Base-by-base conservation (phyloP, 2,888 invertebrate species). In the Rosalia funebris region DNA sequence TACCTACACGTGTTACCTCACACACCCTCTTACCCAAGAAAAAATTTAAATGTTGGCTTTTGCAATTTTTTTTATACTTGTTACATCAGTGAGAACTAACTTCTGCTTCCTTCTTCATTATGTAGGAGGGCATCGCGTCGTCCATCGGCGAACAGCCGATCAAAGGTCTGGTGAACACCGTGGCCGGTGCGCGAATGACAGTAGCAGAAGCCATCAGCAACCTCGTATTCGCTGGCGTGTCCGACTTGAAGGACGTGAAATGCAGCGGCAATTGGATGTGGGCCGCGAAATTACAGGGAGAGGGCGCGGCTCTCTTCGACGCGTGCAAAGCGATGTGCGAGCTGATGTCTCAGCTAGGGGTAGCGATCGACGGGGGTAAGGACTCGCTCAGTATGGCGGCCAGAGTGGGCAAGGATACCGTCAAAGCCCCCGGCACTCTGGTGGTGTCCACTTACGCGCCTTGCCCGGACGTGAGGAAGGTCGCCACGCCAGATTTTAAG, bases 221-320 rank as follows among this genome's bases (percentile, higher is more conserved):
- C 82, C 85, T 99, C 66, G 96, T 90, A 0, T 91, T 91, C 76
- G 89, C 88, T 1, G 86, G 85, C 19, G 87, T 91, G 46, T 84
- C 85, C 0, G 84, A 85, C 55, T 71, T 90, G 15, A 84, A 91
- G 82, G 98, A 99, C 81, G 91, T 98, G 1, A 99, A 98, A 82
- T 98, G 98, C 80, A 96, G 96, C 36, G 98, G 95, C n/a, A 99
- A 99, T 82, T 99, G 98, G 98, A 99, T 99, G 99, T 99, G 98
- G 98, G 91, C 96, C 0, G 98, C 98, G 9, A 98, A 98, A 83
- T 84, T 96, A 12, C 91, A 92, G 0, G 94, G 92, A 0, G 98
- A 97, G 80, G 98, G 98, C 1, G 94, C 93, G 1, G 88, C 90
- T 11, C 84, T 99, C 17, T 91, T 90, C 64, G 89, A 90, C 62